Conservation (phyloP, 2,888 invertebrate genomes). For the Celastrina argiolus region DNA sequence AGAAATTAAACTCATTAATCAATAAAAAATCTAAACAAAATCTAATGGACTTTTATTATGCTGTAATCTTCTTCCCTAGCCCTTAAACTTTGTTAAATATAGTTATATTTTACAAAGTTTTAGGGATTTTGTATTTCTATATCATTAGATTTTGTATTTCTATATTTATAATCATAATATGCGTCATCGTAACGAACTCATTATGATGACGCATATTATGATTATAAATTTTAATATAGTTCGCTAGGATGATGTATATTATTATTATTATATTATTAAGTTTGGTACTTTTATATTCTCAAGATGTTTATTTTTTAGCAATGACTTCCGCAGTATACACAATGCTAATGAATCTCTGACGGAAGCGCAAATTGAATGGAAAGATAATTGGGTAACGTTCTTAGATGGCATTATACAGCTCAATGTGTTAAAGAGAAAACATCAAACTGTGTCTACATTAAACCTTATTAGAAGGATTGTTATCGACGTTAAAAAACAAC, state of each 20-base stretch:
- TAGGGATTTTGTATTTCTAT: too few species aligned
- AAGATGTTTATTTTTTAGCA: slow-evolving; percentile 35
- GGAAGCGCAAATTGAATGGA: slow-evolving; percentile 76
- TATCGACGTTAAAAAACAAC: slow-evolving; percentile 43
- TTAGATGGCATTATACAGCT: slow-evolving; percentile 90
- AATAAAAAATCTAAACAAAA: too few species aligned
- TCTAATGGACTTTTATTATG: too few species aligned
- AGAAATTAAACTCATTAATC: too few species aligned
- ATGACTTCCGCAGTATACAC: slow-evolving; percentile 46
- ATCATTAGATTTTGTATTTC: too few species aligned
- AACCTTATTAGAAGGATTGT: slow-evolving; percentile 51
- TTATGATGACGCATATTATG: too few species aligned
- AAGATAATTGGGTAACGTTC: slow-evolving; percentile 87
- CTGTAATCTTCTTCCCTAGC: too few species aligned
- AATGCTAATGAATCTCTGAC: slow-evolving; percentile 41
- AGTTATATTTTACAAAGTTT: too few species aligned
- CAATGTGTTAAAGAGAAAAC: slow-evolving; percentile 77
- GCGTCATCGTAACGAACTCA: too few species aligned
- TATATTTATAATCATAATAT: too few species aligned
- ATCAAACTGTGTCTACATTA: slow-evolving; percentile 81
- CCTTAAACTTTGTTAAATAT: too few species aligned
- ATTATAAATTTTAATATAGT: too few species aligned
- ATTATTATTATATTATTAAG: neutral
- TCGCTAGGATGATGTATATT: neutral
- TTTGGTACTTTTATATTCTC: neutral